Evolutionary conservation across 2,888 invertebrate species (phyloP), one percentile per base, ranked within the genome.

Genomic region (Metalampra italica): DNA sequence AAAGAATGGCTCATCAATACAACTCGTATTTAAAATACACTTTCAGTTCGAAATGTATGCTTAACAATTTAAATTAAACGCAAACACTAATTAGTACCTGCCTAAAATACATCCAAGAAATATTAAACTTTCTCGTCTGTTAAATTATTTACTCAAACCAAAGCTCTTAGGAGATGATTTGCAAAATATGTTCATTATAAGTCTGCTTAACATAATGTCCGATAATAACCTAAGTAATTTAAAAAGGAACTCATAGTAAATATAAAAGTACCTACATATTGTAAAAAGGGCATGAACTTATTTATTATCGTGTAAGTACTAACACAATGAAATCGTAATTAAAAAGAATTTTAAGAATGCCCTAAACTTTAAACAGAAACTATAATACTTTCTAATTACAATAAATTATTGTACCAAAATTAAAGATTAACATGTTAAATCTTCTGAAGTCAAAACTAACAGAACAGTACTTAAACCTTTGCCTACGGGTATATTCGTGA

Each of bases 381-480:
- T 22, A 22, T 22, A 22, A 22, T 22, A 22, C 22, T 14, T 14
- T 39, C 14, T 14, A 14, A 39, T 39, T 39, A 39, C 14, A 13
- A 8, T 5, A 39, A 39, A 13, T 39, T n/a, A 14, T 7, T 2
- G 14, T 9, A 39, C 9, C 8, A 34, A 48, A 51, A 45, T 53
- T 47, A 56, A 59, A 40, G 46, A 45, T 55, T 51, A 57, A 52
- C 54, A 40, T 43, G 47, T 52, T 47, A 45, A 45, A 30, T 29
- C 45, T n/a, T 14, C 14, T 38, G 50, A 56, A 55, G 49, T 43
- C 53, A 57, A 62, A 62, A 60, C 54, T 54, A 62, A 64, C 50
- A 60, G 49, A 56, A 58, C 48, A 46, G 53, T 52, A 49, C 55
- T 50, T 55, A 51, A 46, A 30, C 48, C 47, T 41, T 39, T 29